A percentile compares a stretch with the other conserved stretches of the same genome.
phyloP scores from a whole-genome alignment of 2,797 vertebrate genomes.

The Gymnothorax javanicus region DNA sequence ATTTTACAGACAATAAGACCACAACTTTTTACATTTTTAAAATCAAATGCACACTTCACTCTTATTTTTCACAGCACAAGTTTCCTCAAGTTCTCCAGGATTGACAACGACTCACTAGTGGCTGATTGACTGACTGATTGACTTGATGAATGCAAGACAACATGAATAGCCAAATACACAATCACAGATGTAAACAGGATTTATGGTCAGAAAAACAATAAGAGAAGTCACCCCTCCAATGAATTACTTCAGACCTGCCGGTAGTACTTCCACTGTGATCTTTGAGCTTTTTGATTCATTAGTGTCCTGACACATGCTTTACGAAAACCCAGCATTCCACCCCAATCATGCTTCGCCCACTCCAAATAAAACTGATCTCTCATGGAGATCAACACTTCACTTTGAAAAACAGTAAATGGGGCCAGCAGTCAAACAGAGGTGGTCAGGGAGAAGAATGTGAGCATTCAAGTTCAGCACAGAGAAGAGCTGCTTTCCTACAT shows the following conservation, averaged over 20 bases:
- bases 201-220: constrained; percentile 21
- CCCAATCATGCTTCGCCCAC: not conserved
- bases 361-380: not conserved
- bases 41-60: constrained; percentile 7
- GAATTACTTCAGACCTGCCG: not conserved
- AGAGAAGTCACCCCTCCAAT: not conserved
- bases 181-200: constrained; percentile 23
- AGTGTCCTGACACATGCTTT: not conserved
- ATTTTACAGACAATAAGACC: constrained; percentile 1
- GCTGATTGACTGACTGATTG: constrained; percentile 8
- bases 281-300: not conserved
- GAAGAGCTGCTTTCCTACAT: not conserved
- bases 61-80: constrained; percentile 17
- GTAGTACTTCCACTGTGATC: not conserved
- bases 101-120: constrained; percentile 44
- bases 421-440: not conserved
- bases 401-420: not conserved
- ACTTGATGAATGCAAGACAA: not conserved
- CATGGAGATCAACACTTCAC: not conserved
- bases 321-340: not conserved
- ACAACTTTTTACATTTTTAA: not conserved
- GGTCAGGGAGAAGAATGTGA: not conserved
- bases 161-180: not conserved
- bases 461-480: not conserved
- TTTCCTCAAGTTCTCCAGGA: constrained; percentile 49